Evolutionary conservation across 2,797 vertebrate genomes (phyloP).

Genomic region (Galaxias olidus): DNA sequence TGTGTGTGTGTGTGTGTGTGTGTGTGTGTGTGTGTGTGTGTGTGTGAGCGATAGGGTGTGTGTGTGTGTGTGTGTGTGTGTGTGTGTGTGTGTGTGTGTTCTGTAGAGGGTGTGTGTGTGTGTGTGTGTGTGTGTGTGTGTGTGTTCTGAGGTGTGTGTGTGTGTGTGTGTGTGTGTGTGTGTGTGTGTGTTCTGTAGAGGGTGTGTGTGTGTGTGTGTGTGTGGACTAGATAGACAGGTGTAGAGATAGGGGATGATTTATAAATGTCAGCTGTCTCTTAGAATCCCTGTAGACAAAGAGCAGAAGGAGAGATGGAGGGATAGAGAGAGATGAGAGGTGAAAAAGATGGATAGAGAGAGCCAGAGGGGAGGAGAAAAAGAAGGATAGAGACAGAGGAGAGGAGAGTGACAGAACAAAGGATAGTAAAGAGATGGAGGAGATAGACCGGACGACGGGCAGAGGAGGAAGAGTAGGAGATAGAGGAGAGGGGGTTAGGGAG

Average conservation of each 20-base stretch:
- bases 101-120: not conserved
- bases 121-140: slow-evolving; percentile 5
- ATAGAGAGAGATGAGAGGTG: not conserved
- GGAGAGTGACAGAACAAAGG: not conserved
- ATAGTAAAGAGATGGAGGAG: not conserved
- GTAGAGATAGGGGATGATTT: too few relatives aligned
- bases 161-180: not conserved
- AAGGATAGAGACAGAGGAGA: not conserved
- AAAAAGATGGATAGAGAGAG: not conserved
- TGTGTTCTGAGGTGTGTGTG: not conserved
- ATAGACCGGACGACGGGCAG: too few relatives aligned
- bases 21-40: not conserved
- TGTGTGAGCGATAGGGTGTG: not conserved
- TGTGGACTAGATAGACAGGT: too few relatives aligned
- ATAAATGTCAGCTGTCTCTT: too few relatives aligned
- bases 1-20: slow-evolving; percentile 5
- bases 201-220: too few relatives aligned
- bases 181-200: not conserved
- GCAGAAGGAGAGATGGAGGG: too few relatives aligned
- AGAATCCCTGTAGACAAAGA: too few relatives aligned
- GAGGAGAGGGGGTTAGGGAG: not conserved
- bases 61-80: too few relatives aligned
- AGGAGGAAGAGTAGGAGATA: not conserved
- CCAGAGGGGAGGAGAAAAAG: not conserved
- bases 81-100: not conserved